Conservation (phyloP, 2,888 invertebrate species). For the Parascotia fuliginaria region DNA sequence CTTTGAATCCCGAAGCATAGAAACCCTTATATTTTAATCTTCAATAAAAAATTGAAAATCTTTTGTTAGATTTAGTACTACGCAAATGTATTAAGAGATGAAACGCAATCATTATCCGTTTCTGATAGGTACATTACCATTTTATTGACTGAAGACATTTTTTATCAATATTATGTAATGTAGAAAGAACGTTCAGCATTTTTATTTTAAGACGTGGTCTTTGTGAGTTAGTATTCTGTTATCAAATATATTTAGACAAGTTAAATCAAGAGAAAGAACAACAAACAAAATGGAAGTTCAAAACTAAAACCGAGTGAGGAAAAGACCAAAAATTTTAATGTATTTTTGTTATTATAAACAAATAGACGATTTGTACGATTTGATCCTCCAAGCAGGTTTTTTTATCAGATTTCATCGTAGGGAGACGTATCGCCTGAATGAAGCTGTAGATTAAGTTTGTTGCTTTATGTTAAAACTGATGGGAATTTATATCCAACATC, state of each 20-base stretch:
- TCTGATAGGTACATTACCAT: slow-evolving; percentile 26
- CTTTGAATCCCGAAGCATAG: not conserved
- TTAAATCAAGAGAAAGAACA: not conserved
- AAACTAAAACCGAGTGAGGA: slow-evolving; percentile 8
- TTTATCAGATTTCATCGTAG: slow-evolving; percentile 26
- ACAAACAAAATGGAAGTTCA: not conserved
- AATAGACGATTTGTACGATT: slow-evolving; percentile 18
- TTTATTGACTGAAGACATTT: slow-evolving; percentile 23
- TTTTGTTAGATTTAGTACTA: slow-evolving; percentile 10
- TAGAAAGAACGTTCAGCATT: too few relatives aligned
- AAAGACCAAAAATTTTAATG: slow-evolving; percentile 21
- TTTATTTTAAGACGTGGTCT: too few relatives aligned
- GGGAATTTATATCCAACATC: slow-evolving; percentile 42
- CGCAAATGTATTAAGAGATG: slow-evolving; percentile 21
- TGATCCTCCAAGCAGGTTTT: slow-evolving; percentile 27
- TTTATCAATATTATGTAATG: not conserved
- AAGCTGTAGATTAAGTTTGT: slow-evolving; percentile 38
- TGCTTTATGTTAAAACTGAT: slow-evolving; percentile 45
- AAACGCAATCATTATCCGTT: slow-evolving; percentile 20
- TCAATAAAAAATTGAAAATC: slow-evolving; percentile 17
- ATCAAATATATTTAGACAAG: too few relatives aligned
- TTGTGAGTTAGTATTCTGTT: too few relatives aligned
- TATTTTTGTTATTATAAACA: slow-evolving; percentile 10
- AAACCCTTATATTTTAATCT: not conserved
- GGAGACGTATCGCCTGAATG: slow-evolving; percentile 18